Conservation (phyloP, 2,113 vertebrate species). For the Rhinolophus ferrumequinum region DNA sequence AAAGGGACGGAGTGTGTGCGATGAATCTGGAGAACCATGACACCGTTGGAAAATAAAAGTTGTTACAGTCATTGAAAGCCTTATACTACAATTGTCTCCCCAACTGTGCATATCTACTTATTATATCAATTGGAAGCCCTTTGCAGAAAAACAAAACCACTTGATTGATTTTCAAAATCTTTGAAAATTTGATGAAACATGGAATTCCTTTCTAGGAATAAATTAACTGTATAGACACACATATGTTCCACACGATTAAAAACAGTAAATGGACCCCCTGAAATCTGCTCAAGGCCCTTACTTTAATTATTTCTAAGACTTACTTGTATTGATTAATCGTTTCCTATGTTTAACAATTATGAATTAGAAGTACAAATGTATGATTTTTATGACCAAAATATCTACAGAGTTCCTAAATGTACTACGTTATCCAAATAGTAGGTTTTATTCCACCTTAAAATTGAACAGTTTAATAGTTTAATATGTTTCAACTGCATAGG, state of each 20-base stretch:
- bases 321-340: not conserved
- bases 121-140: not conserved
- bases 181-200: not conserved
- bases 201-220: not conserved
- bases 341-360: not conserved
- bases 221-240: not conserved
- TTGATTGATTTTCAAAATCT: not conserved
- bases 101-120: not conserved
- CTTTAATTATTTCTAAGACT: not conserved
- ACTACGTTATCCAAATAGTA: not conserved
- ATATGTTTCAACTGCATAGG: not conserved
- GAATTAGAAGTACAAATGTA: not conserved
- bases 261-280: not conserved
- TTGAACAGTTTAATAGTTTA: not conserved
- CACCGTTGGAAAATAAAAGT: not conserved
- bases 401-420: not conserved
- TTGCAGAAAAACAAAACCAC: not conserved
- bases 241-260: not conserved
- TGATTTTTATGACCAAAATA: not conserved
- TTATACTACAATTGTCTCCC: not conserved
- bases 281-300: not conserved
- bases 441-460: not conserved
- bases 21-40: not conserved
- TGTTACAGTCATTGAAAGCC: not conserved
- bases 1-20: not conserved